phyloP scores from a whole-genome alignment of 1,140 invertebrate genomes.

The Ganaspis sp. region DNA sequence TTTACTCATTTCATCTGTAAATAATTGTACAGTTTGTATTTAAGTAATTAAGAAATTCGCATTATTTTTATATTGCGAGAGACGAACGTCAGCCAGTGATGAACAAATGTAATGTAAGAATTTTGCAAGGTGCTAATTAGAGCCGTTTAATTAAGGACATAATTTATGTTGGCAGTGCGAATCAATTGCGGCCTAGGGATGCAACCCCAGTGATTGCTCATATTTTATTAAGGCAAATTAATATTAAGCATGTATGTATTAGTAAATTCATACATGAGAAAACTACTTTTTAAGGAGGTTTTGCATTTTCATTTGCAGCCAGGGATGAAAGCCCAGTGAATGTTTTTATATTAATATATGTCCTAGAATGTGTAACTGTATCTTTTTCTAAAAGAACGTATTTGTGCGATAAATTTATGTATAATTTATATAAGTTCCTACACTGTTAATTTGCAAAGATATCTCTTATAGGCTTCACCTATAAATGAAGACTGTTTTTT shows the following conservation, averaged over 20 bases:
- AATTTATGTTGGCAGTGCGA: background rate
- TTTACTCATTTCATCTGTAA: slow-evolving; percentile 32
- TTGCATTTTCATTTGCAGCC: background rate
- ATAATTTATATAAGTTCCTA: too few relatives aligned
- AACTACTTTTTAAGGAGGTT: background rate
- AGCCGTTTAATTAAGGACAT: background rate
- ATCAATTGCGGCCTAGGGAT: slow-evolving; percentile 20
- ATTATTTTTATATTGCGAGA: slow-evolving; percentile 30
- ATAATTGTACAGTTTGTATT: slow-evolving; percentile 18
- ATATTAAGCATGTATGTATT: background rate
- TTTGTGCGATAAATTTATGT: background rate
- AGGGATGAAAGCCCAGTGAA: slow-evolving; percentile 48
- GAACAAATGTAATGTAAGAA: background rate
- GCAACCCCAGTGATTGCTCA: slow-evolving; percentile 5
- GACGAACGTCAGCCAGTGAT: slow-evolving; percentile 56
- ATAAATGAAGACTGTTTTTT: background rate
- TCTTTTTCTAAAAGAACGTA: background rate
- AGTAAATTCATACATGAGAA: background rate
- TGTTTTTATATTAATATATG: background rate
- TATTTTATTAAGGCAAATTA: background rate
- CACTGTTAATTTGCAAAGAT: background rate
- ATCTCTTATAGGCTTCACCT: background rate
- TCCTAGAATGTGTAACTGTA: slow-evolving; percentile 33
- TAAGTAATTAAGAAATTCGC: background rate
- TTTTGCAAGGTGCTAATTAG: background rate